Evolutionary conservation across 2,888 invertebrate genomes (phyloP), one percentile per base, ranked within the genome.

Genomic region (Elmis aenea): DNA sequence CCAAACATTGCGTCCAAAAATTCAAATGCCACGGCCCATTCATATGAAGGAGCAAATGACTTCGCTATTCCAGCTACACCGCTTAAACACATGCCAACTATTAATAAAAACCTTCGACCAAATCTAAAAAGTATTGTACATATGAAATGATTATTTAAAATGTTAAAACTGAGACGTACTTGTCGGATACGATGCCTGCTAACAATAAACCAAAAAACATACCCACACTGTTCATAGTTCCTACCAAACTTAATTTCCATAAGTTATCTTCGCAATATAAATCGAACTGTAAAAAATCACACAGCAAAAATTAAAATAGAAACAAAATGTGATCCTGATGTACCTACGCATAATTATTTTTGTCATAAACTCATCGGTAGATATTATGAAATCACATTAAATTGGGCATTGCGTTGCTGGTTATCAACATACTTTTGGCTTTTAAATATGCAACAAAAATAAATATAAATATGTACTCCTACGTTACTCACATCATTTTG

Each of bases 11-110:
- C 81, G 57, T 85, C 86, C 2, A 85, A 54, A 33, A 86, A 79
- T 61, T 87, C 85, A 13, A 85, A 75, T 0, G 74, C 56, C 85
- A 83, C 54, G 61, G 85, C 87, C 75, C 78, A 77, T 48, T 74
- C 70, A 60, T 85, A 85, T 46, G 74, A 76, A 38, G 77, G 74
- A 35, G 85, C 77, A 55, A 83, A 80, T 6, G 83, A 79, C 32
- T 83, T 74, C 10, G 76, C 68, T 15, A 85, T 64, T 2, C 87
- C 87, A 33, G 80, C 68, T 55, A 81, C 64, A 29, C 77, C 79
- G 12, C 80, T 79, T 47, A 79, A 64, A 31, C 72, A 67, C 33
- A 78, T 72, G 8, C 78, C 75, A 39, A 70, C 52, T 12, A 79
- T 70, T 44, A 82, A 66, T 11, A 77, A 70, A 1, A 70, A 68